Conservation (phyloP, 2,113 vertebrate genomes). For the Hyaena hyaena region DNA sequence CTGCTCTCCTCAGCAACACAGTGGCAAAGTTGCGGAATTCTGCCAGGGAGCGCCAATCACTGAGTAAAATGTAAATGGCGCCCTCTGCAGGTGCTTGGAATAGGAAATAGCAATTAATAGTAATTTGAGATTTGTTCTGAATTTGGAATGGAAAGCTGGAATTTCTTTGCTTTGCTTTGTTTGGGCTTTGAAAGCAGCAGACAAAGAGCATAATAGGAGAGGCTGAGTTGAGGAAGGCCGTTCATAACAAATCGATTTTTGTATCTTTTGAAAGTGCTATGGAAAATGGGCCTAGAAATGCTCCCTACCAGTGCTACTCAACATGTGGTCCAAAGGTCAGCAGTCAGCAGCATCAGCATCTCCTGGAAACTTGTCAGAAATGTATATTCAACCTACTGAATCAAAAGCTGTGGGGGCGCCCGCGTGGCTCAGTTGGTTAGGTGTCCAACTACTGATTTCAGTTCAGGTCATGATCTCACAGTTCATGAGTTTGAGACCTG, state of each 20-base stretch:
- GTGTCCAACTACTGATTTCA: too few species aligned
- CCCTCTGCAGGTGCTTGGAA: slow-evolving; percentile 38
- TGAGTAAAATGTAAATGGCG: neutral
- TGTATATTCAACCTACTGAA: neutral
- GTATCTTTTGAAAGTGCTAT: neutral
- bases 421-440: too few species aligned
- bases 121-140: neutral
- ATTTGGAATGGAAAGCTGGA: neutral
- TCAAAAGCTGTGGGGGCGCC: neutral
- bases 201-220: neutral
- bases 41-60: fast-evolving
- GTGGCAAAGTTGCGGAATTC: neutral
- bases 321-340: neutral
- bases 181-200: slow-evolving; percentile 1
- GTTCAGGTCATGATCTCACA: too few species aligned
- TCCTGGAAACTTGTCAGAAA: neutral
- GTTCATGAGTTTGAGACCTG: too few species aligned
- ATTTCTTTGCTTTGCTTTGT: slow-evolving; percentile 18
- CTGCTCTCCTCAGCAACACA: neutral
- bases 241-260: neutral
- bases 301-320: neutral
- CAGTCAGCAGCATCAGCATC: neutral
- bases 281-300: neutral
- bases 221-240: neutral
- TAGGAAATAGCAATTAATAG: neutral